Conservation (phyloP, 2,888 invertebrate genomes). For the Fissipunctia ypsillon region DNA sequence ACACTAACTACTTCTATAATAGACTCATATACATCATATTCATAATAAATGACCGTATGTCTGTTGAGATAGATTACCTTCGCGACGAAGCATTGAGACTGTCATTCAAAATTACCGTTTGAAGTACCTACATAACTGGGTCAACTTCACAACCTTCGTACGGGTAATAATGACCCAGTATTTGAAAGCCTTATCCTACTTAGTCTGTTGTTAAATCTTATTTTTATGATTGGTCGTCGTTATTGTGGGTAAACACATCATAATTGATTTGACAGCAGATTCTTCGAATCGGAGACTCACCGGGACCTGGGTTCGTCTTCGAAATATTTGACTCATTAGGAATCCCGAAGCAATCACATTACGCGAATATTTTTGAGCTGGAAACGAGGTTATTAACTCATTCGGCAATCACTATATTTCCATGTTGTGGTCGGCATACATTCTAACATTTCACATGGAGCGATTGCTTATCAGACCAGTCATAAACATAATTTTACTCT, state of each 20-base stretch:
- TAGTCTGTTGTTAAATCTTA: constrained; percentile 15
- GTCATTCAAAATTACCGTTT: constrained; percentile 45
- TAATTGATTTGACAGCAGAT: background rate
- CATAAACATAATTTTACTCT: too few relatives aligned
- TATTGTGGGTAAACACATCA: too few relatives aligned
- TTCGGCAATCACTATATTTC: too few relatives aligned
- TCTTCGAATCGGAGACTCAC: background rate
- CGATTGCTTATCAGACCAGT: too few relatives aligned
- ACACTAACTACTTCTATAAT: background rate
- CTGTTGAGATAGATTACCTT: constrained; percentile 13
- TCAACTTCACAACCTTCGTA: constrained; percentile 33
- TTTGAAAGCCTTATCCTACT: constrained; percentile 26
- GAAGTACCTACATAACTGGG: constrained; percentile 34
- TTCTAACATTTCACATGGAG: too few relatives aligned
- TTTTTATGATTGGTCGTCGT: background rate
- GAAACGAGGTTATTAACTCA: too few relatives aligned
- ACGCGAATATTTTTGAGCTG: too few relatives aligned
- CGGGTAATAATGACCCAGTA: constrained; percentile 20
- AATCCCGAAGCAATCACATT: too few relatives aligned
- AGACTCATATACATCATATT: constrained; percentile 8
- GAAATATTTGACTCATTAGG: too few relatives aligned
- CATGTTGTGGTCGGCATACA: too few relatives aligned
- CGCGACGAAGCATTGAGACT: constrained; percentile 7
- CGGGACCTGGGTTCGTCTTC: too few relatives aligned
- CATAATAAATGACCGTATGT: constrained; percentile 9